These are phyloP conservation scores for Jaculus jaculus DNA, from an alignment of 2,113 vertebrate genomes.

Conservation along the genomic window DNA sequence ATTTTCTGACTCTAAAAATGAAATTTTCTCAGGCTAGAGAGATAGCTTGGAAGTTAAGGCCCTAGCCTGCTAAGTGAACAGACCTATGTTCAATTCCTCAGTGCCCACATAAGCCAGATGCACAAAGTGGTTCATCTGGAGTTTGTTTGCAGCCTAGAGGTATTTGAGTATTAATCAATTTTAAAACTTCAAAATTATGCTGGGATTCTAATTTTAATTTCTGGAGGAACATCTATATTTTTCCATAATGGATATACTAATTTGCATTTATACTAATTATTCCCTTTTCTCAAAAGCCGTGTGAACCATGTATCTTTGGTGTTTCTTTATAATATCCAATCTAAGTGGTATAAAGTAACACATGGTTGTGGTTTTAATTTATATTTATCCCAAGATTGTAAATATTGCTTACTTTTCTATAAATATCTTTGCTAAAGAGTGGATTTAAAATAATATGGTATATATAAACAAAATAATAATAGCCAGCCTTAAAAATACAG, in stretches of 20 bases:
- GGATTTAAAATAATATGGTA: neutral
- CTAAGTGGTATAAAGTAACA: neutral
- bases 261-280: neutral
- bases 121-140: too few species aligned
- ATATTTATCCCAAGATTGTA: neutral
- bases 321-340: neutral
- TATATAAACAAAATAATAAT: neutral
- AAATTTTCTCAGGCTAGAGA: neutral
- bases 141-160: neutral
- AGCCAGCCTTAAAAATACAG: neutral
- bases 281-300: too few species aligned
- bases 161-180: neutral
- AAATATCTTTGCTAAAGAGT: neutral
- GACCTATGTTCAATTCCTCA: too few species aligned
- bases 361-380: neutral
- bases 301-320: too few species aligned
- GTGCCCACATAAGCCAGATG: too few species aligned
- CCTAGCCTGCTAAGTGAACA: too few species aligned
- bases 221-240: neutral
- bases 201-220: too few species aligned
- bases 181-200: too few species aligned
- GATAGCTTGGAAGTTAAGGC: too few species aligned
- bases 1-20: neutral
- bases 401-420: neutral
- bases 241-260: too few species aligned